Conservation (phyloP, 2,113 vertebrate species). For the Syngnathus typhle region DNA sequence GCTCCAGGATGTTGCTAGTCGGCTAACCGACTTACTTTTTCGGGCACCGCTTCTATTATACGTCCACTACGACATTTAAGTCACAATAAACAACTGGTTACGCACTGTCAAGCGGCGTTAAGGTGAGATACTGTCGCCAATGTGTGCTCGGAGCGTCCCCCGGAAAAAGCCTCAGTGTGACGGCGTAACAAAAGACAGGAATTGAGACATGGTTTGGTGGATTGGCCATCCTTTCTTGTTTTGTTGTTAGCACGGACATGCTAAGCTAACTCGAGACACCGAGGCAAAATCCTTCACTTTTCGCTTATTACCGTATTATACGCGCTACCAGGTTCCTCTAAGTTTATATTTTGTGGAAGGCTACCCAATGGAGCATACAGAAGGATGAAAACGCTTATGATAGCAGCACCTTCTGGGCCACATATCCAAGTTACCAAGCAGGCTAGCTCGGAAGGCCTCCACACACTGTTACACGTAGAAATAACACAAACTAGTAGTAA, state of each 20-base stretch:
- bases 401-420: constrained; percentile 3
- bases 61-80: not conserved
- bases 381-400: constrained; percentile 2
- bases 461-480: not conserved
- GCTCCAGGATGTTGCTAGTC: constrained; percentile 52
- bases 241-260: constrained; percentile 10
- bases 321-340: not conserved
- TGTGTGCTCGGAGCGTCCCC: constrained; percentile 9
- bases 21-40: constrained; percentile 52
- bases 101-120: constrained; percentile 2
- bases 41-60: not conserved
- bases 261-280: constrained; percentile 3
- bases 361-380: not conserved
- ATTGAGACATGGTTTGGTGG: constrained; percentile 30
- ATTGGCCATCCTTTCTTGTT: constrained; percentile 6
- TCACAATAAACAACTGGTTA: constrained; percentile 20
- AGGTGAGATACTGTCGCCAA: constrained; percentile 23
- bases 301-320: no score
- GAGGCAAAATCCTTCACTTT: not conserved
- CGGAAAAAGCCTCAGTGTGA: constrained; percentile 13
- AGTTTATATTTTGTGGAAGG: not conserved
- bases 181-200: constrained; percentile 24
- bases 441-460: constrained; percentile 3
- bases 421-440: constrained; percentile 3
- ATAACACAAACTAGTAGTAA: not conserved